Conservation (phyloP, 1,140 invertebrate species). For the Drosophila ironensis region DNA sequence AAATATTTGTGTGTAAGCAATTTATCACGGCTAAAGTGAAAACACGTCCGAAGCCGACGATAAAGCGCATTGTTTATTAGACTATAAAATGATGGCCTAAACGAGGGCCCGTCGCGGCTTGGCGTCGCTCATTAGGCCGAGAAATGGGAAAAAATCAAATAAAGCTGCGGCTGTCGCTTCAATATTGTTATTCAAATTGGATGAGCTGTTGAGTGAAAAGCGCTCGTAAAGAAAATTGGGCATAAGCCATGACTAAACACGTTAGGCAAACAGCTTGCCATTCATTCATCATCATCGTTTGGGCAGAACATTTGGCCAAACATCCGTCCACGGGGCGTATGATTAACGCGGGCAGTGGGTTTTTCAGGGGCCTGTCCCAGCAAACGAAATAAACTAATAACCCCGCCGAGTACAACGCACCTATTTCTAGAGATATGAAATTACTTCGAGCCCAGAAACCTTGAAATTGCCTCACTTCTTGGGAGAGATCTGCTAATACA, state of each 20-base stretch:
- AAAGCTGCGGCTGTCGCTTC: constrained; percentile 26
- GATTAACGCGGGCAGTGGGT: no score
- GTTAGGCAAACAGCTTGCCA: constrained; percentile 20
- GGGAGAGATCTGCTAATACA: no score
- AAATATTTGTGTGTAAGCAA: constrained; percentile 52
- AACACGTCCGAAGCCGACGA: constrained; percentile 49
- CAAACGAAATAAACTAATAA: no score
- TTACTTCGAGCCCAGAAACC: no score
- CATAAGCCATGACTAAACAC: constrained; percentile 51
- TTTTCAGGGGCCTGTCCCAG: no score
- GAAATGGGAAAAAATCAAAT: constrained; percentile 54
- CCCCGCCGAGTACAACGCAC: no score
- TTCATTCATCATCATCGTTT: constrained; percentile 12
- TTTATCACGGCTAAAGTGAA: constrained; percentile 73
- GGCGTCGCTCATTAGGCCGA: constrained; percentile 53
- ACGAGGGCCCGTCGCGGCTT: constrained; percentile 3
- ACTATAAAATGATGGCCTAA: constrained; percentile 62
- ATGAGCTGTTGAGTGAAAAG: constrained; percentile 38
- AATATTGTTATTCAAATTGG: constrained; percentile 56
- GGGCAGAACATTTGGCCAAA: constrained; percentile 61
- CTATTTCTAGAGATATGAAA: no score
- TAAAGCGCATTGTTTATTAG: constrained; percentile 68
- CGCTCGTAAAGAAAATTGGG: constrained; percentile 46
- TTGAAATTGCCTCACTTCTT: no score
- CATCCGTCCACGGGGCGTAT: constrained; percentile 49